Evolutionary conservation across 2,888 invertebrate species (phyloP), one percentile per base, ranked within the genome.

Genomic region (Saturnia pavonia): DNA sequence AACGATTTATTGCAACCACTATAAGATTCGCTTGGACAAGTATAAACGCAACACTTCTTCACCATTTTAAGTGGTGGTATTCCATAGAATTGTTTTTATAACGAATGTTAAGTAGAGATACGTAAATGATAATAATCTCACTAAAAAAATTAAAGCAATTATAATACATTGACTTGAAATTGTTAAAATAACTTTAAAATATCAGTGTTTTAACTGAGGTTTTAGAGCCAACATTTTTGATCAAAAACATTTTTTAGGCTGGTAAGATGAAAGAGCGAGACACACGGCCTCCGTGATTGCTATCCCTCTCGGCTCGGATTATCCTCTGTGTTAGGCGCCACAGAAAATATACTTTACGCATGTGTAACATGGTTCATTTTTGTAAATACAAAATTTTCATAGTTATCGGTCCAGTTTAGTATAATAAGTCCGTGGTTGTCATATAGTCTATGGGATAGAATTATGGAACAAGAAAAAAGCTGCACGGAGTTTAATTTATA

Each of bases 41-140:
- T n/a, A 51, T 51, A 22, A 6, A 51, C 51, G n/a, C 51, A 51
- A 51, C 51, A 22, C 22, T 51, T 51, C n/a, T 51, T 51, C n/a
- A 51, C 51, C 51, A 51, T 51, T 51, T 51, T 51, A n/a, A n/a
- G 19, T 51, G 51, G 19, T 48, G 19, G 19, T 19, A 48, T 48
- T 51, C 19, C n/a, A 6, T 19, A n/a, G 51, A 51, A 51, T 51
- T n/a, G 19, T 51, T 51, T 51, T 51, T 19, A 51, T 51, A 19
- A 51, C 51, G 51, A n/a, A 51, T 51, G 51, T 51, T 51, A 51
- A 51, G n/a, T 51, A 51, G 51, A n/a, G n/a, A 51, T 51, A 51
- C 19, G 51, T 51, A 51, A 51, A 51, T n/a, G 19, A 51, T 8
- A 51, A 51, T 51, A n/a, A 45, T 45, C 11, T 12, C 45, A n/a